A percentile compares a stretch with the other conserved stretches of the same genome.
These are phyloP conservation scores for Mus musculus DNA, from an alignment of 2,113 vertebrate genomes.

Conservation along the genomic window GRCm39 chrX:87117501-87118000, in stretches of 20 bases:
- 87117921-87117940: background rate
- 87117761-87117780: background rate
- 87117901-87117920: conserved; percentile 47
- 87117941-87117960: conserved; percentile 8
- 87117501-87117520: background rate
- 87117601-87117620: background rate
- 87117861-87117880: conserved; percentile 4
- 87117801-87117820: background rate
- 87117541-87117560: background rate
- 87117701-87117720: background rate
- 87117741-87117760: background rate
- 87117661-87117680: conserved; percentile 23
- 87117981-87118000: conserved; percentile 53
- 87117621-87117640: background rate
- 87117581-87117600: background rate
- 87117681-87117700: conserved; percentile 7
- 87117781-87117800: conserved; percentile 42
- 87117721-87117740: background rate
- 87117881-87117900: conserved; percentile 39
- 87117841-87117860: background rate
- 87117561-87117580: background rate
- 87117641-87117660: background rate
- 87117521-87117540: background rate
- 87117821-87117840: background rate
- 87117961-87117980: background rate